phyloP scores from a whole-genome alignment of 2,797 vertebrate genomes.

The Melanotaenia pygmaea region DNA sequence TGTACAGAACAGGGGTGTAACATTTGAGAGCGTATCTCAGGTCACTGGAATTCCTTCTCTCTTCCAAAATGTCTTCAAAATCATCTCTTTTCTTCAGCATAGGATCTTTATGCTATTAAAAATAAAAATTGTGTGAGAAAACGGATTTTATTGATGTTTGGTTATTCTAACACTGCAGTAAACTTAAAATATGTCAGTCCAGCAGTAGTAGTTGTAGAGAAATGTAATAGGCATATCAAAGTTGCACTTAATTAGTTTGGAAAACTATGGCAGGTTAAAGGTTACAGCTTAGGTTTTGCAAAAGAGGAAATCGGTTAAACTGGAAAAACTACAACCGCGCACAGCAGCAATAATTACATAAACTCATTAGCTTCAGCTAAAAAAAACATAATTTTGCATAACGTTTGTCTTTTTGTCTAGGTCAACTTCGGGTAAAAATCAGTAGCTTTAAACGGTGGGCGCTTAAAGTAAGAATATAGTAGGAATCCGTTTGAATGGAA shows the following conservation, averaged over 20 bases:
- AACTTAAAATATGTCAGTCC: background rate
- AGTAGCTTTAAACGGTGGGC: too few species aligned
- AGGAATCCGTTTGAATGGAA: conserved; percentile 29
- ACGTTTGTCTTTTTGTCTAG: background rate
- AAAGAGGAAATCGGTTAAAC: background rate
- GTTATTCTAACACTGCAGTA: background rate
- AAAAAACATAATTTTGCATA: background rate
- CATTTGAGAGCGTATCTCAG: conserved; percentile 92
- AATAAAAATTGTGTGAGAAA: background rate
- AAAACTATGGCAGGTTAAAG: background rate
- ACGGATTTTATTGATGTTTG: background rate
- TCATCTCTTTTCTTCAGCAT: conserved; percentile 92
- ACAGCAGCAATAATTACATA: background rate
- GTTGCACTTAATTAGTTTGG: background rate
- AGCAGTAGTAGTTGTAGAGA: background rate
- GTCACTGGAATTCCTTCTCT: conserved; percentile 91
- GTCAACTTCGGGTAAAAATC: background rate
- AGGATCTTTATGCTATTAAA: conserved; percentile 80
- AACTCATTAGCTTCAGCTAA: background rate
- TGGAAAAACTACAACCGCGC: background rate
- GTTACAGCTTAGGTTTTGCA: background rate
- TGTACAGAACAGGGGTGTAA: conserved; percentile 90
- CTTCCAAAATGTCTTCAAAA: conserved; percentile 96
- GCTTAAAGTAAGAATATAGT: background rate
- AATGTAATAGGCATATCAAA: background rate